A percentile compares a stretch with the other conserved stretches of the same genome.
phyloP scores from a whole-genome alignment of 1,140 invertebrate genomes.

The Drosophila prosaltans region DNA sequence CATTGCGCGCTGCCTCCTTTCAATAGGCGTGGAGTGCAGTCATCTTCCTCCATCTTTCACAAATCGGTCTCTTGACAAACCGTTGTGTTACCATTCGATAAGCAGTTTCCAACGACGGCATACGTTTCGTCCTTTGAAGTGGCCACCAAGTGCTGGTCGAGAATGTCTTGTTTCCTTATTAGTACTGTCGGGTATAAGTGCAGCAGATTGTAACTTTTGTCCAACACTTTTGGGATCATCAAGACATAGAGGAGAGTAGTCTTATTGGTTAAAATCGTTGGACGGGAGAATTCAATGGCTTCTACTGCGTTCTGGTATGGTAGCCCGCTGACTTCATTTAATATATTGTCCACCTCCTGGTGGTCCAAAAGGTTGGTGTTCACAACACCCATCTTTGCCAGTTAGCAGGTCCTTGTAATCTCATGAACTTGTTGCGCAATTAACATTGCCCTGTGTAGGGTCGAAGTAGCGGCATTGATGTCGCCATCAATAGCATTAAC shows the following conservation, averaged over 20 bases:
- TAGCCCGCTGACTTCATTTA: background rate
- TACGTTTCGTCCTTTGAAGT: conserved; percentile 7
- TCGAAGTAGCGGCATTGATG: background rate
- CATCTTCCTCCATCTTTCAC: conserved; percentile 3
- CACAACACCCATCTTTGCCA: conserved; percentile 9
- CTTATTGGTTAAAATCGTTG: background rate
- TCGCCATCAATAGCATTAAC: conserved; percentile 17
- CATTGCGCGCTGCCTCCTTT: background rate
- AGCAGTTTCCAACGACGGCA: conserved; percentile 1
- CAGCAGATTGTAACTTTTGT: background rate
- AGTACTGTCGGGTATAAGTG: background rate
- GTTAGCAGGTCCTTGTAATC: conserved; percentile 4
- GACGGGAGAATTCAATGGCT: background rate
- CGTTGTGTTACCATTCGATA: conserved; percentile 15
- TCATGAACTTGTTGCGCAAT: background rate
- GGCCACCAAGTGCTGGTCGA: background rate
- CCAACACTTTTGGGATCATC: background rate
- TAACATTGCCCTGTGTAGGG: conserved; percentile 18
- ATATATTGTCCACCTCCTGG: background rate
- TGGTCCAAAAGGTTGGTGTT: conserved; percentile 17
- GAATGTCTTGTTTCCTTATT: background rate
- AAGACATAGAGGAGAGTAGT: background rate
- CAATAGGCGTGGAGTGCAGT: conserved; percentile 7
- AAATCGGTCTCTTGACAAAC: conserved; percentile 10
- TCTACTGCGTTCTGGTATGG: conserved; percentile 23